These are phyloP conservation scores for Drosophila sechellia DNA, from an alignment of 1,140 invertebrate genomes.

Conservation along the genomic window DNA sequence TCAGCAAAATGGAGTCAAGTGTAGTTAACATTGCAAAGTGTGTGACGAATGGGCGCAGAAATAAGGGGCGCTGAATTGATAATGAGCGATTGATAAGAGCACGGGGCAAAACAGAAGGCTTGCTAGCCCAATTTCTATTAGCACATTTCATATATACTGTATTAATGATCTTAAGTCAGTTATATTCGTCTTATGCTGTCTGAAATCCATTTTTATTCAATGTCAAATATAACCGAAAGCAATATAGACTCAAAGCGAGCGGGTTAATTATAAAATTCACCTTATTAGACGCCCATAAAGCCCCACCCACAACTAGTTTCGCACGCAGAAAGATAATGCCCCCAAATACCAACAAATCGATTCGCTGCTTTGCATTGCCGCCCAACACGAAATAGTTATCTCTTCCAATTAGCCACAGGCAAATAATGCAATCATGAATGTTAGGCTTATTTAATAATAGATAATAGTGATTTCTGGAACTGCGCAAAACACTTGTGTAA, in stretches of 20 bases:
- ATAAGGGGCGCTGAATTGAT: slow-evolving; percentile 16
- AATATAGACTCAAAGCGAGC: too few relatives aligned
- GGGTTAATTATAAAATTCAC: not conserved
- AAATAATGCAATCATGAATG: slow-evolving; percentile 34
- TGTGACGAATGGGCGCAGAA: slow-evolving; percentile 39
- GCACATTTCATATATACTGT: too few relatives aligned
- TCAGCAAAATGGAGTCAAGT: slow-evolving; percentile 55
- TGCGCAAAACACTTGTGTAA: slow-evolving; percentile 18
- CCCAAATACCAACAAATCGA: slow-evolving; percentile 3
- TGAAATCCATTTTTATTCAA: too few relatives aligned
- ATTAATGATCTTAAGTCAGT: not conserved
- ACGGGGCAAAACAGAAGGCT: not conserved
- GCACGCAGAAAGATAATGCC: slow-evolving; percentile 8
- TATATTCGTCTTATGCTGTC: too few relatives aligned
- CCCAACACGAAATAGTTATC: slow-evolving; percentile 21
- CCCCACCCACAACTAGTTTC: slow-evolving; percentile 2
- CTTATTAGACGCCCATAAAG: not conserved
- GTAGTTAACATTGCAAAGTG: slow-evolving; percentile 33
- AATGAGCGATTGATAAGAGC: slow-evolving; percentile 31
- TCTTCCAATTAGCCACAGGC: slow-evolving; percentile 25
- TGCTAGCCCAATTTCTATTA: not conserved
- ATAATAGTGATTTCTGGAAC: slow-evolving; percentile 19
- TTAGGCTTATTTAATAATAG: slow-evolving; percentile 27
- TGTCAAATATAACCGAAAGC: not conserved
- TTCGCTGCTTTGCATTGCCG: slow-evolving; percentile 17